These are phyloP conservation scores for Vespertilio murinus DNA, from an alignment of 2,797 vertebrate genomes.

Conservation along the genomic window DNA sequence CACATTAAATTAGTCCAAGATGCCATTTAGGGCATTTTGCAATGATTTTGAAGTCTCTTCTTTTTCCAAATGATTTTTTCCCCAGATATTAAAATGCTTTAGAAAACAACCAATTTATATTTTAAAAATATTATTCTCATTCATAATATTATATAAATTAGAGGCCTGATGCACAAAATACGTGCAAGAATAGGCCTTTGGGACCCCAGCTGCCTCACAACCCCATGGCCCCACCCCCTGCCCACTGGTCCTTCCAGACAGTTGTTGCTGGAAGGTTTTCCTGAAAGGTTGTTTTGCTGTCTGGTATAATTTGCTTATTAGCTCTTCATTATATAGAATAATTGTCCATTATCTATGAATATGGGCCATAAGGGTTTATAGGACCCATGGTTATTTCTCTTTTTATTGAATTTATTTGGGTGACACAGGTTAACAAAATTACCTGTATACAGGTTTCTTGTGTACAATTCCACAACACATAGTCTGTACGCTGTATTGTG, in stretches of 20 bases:
- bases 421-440: neutral
- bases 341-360: neutral
- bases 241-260: too few species aligned
- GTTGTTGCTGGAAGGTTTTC: too few species aligned
- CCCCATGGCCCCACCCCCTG: too few species aligned
- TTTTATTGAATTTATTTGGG: neutral
- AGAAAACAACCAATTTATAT: conserved; percentile 34
- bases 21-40: neutral
- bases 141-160: neutral
- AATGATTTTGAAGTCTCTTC: conserved; percentile 40
- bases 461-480: neutral
- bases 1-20: conserved; percentile 31
- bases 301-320: too few species aligned
- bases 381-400: neutral
- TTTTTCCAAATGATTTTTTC: conserved; percentile 35
- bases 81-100: conserved; percentile 45
- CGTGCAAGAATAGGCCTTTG: too few species aligned
- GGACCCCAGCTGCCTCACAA: too few species aligned
- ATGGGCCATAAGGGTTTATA: neutral
- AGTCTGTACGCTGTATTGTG: neutral
- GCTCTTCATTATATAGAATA: neutral
- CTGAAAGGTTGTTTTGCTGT: too few species aligned
- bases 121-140: conserved; percentile 14
- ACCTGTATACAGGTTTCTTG: neutral
- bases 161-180: too few species aligned